Evolutionary conservation across 2,888 invertebrate species (phyloP).

Genomic region (Holacanthella duospinosa): DNA sequence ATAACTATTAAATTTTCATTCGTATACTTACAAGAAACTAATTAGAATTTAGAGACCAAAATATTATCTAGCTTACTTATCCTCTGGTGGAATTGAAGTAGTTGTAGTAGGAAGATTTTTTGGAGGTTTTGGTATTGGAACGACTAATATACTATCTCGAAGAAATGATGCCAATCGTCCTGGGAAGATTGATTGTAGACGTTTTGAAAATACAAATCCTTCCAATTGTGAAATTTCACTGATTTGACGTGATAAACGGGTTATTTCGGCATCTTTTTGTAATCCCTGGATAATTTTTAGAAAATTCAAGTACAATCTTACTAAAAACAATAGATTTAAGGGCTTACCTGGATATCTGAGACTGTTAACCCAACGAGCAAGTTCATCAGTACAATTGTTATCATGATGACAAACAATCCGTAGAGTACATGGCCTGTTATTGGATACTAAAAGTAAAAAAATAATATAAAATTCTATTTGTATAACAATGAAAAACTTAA

Average conservation of each 20-base stretch:
- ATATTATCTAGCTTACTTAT: not conserved
- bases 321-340: not conserved
- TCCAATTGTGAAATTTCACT: slow-evolving; percentile 33
- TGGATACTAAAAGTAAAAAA: slow-evolving; percentile 14
- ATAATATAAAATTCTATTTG: slow-evolving; percentile 15
- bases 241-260: slow-evolving; percentile 31
- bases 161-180: slow-evolving; percentile 29
- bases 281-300: slow-evolving; percentile 21
- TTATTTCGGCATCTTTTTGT: slow-evolving; percentile 32
- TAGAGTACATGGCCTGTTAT: slow-evolving; percentile 34
- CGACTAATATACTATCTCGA: slow-evolving; percentile 31
- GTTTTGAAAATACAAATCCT: slow-evolving; percentile 32
- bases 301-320: not conserved
- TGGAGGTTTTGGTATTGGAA: slow-evolving; percentile 12
- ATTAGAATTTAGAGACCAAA: not conserved
- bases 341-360: slow-evolving; percentile 32
- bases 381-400: slow-evolving; percentile 35
- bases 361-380: slow-evolving; percentile 27
- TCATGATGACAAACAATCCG: slow-evolving; percentile 36
- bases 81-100: not conserved
- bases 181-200: slow-evolving; percentile 33
- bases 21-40: not conserved
- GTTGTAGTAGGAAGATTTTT: not conserved
- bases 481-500: not conserved
- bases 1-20: not conserved